A percentile compares a stretch with the other conserved stretches of the same genome.
phyloP scores from a whole-genome alignment of 1,140 invertebrate genomes.

The Coenobita brevimanus region DNA sequence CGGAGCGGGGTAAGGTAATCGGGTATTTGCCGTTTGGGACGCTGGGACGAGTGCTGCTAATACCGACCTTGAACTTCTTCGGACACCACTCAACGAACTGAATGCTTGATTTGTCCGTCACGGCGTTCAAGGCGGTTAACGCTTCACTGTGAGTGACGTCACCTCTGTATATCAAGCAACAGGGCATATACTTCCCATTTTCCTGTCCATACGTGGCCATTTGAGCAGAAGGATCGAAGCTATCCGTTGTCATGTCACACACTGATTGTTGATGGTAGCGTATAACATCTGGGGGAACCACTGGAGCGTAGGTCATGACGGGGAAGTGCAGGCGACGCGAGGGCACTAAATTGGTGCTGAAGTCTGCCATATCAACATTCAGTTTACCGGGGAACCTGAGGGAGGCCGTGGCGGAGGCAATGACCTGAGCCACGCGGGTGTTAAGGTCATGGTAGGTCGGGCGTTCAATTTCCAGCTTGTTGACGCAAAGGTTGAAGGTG shows the following conservation, averaged over 20 bases:
- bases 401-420: conserved; percentile 71
- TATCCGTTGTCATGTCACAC: conserved; percentile 47
- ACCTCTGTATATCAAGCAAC: conserved; percentile 72
- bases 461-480: conserved; percentile 78
- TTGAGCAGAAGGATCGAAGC: conserved; percentile 37
- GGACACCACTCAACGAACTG: conserved; percentile 60
- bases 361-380: conserved; percentile 72
- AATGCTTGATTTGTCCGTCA: conserved; percentile 61
- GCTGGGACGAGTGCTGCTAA: conserved; percentile 75
- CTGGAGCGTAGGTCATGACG: conserved; percentile 74
- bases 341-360: conserved; percentile 77
- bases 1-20: conserved; percentile 73
- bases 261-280: conserved; percentile 30
- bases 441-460: conserved; percentile 78
- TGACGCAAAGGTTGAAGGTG: conserved; percentile 82
- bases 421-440: conserved; percentile 77
- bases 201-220: conserved; percentile 47
- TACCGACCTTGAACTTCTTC: conserved; percentile 71
- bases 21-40: conserved; percentile 75
- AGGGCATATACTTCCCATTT: conserved; percentile 72
- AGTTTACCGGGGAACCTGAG: conserved; percentile 69
- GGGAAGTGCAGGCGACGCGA: conserved; percentile 86
- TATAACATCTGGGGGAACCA: conserved; percentile 49
- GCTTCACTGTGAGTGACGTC: conserved; percentile 73
- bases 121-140: conserved; percentile 72